A percentile compares a stretch with the other conserved stretches of the same genome.
phyloP scores from a whole-genome alignment of 2,888 invertebrate genomes.

The Drosophila merina region DNA sequence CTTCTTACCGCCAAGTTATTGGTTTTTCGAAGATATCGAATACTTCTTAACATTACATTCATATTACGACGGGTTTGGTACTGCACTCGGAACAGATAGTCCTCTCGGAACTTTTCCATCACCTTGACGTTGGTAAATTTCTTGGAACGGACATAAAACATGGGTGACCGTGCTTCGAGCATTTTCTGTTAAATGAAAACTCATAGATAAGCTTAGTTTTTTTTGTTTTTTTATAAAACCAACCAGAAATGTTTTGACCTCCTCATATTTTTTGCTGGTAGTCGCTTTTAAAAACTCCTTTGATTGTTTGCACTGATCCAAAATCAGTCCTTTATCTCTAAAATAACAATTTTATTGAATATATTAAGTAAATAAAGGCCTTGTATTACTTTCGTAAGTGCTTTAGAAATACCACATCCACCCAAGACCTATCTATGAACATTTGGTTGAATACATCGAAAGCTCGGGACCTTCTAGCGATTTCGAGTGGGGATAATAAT shows the following conservation, averaged over 20 bases:
- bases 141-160: conserved; percentile 72
- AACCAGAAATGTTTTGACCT: conserved; percentile 32
- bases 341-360: background rate
- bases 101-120: conserved; percentile 60
- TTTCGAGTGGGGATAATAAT: conserved; percentile 74
- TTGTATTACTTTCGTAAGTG: conserved; percentile 51
- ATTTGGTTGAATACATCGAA: conserved; percentile 79
- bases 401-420: conserved; percentile 77
- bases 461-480: conserved; percentile 70
- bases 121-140: conserved; percentile 67
- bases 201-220: too few relatives aligned
- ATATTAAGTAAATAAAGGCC: background rate
- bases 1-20: conserved; percentile 64
- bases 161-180: conserved; percentile 79
- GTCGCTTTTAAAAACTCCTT: conserved; percentile 56
- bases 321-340: conserved; percentile 65
- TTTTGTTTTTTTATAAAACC: background rate
- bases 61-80: conserved; percentile 80
- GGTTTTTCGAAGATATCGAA: conserved; percentile 60
- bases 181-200: conserved; percentile 71
- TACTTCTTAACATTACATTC: conserved; percentile 67
- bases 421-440: conserved; percentile 78
- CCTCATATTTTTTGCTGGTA: conserved; percentile 67
- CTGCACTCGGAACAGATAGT: conserved; percentile 73
- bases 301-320: conserved; percentile 70